Conservation (phyloP, 2,888 invertebrate genomes). For the Cecidostiba fungosa region DNA sequence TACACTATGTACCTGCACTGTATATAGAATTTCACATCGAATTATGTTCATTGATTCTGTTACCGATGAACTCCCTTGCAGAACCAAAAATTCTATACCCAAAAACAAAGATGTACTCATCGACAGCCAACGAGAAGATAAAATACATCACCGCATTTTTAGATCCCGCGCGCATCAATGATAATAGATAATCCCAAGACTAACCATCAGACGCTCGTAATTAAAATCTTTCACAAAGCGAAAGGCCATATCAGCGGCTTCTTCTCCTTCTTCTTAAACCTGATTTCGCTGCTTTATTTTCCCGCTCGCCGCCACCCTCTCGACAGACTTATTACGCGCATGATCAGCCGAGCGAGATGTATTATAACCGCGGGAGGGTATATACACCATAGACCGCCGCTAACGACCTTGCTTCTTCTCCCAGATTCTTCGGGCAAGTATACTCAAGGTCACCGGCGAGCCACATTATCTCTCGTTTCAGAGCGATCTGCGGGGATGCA, state of each 20-base stretch:
- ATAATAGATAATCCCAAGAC: too few relatives aligned
- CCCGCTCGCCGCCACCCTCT: not conserved
- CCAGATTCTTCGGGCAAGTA: not conserved
- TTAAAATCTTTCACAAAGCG: slow-evolving; percentile 5
- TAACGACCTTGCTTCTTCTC: slow-evolving; percentile 17
- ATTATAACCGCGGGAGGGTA: slow-evolving; percentile 11
- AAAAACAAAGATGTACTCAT: not conserved
- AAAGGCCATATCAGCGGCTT: not conserved
- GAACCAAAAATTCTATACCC: not conserved
- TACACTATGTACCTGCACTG: too few relatives aligned
- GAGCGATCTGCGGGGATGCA: not conserved
- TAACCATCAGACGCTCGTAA: not conserved
- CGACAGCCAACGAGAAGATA: not conserved
- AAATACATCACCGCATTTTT: not conserved
- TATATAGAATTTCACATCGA: too few relatives aligned
- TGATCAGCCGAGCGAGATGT: not conserved
- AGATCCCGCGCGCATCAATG: too few relatives aligned
- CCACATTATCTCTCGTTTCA: not conserved
- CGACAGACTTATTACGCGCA: slow-evolving; percentile 3
- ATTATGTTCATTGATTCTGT: too few relatives aligned
- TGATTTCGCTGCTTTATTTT: slow-evolving; percentile 3
- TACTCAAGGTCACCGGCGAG: not conserved
- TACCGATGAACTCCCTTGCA: too few relatives aligned
- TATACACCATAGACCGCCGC: not conserved
- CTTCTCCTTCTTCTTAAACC: not conserved